A percentile compares a stretch with the other conserved stretches of the same genome.
Evolutionary conservation across 2,888 invertebrate species (phyloP).

Genomic region (Drosophila ezoana): DNA sequence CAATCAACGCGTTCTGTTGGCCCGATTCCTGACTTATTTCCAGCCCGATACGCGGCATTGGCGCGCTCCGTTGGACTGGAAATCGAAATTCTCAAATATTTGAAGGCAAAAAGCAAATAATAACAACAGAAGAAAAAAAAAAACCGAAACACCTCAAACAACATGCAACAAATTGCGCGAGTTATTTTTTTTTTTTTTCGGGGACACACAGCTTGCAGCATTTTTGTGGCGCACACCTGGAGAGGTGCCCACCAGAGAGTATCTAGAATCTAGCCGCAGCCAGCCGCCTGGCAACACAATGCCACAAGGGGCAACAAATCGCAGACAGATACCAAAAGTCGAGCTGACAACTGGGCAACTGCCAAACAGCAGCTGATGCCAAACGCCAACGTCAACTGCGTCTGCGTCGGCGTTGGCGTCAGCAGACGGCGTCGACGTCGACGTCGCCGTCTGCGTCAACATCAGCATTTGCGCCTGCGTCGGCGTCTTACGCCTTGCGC

Average conservation of each 20-base stretch:
- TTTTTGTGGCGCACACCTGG: conserved; percentile 69
- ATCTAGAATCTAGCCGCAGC: conserved; percentile 65
- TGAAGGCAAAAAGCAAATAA: conserved; percentile 12
- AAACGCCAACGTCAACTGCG: conserved; percentile 27
- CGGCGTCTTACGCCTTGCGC: conserved; percentile 33
- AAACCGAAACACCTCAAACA: conserved; percentile 28
- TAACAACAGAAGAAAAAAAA: conserved; percentile 11
- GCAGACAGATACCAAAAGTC: conserved; percentile 35
- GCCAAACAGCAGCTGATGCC: conserved; percentile 55
- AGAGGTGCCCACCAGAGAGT: conserved; percentile 45
- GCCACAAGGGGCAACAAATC: conserved; percentile 57
- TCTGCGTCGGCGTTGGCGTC: conserved; percentile 13
- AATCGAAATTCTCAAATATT: conserved; percentile 42
- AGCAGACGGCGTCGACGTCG: conserved; percentile 26
- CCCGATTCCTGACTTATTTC: conserved; percentile 26
- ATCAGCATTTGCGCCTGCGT: conserved; percentile 2
- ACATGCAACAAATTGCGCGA: conserved; percentile 62
- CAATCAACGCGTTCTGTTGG: conserved; percentile 26
- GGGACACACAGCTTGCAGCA: conserved; percentile 68
- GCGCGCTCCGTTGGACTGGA: conserved; percentile 59
- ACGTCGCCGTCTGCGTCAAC: conserved; percentile 11
- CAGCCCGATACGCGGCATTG: conserved; percentile 33
- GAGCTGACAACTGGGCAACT: conserved; percentile 55
- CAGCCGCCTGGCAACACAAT: conserved; percentile 52
- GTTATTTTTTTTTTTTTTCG: conserved; percentile 27